Evolutionary conservation across 2,888 invertebrate species (phyloP).

Genomic region (Phytoseiulus persimilis): DNA sequence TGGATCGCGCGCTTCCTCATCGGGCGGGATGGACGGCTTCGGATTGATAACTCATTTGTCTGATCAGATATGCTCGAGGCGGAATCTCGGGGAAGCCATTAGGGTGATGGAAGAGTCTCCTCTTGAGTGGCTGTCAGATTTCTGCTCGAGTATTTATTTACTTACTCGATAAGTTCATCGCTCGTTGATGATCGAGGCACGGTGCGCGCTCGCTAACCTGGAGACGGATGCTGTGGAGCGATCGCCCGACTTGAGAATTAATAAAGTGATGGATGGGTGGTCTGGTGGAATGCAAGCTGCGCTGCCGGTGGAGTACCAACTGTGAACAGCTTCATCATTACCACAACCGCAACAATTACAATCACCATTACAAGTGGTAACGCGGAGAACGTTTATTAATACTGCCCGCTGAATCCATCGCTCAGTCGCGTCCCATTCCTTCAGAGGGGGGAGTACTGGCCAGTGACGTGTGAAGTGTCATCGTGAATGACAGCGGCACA

Average conservation of each 20-base stretch:
- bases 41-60: not conserved
- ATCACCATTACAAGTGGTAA: not conserved
- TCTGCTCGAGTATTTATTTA: not conserved
- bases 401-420: not conserved
- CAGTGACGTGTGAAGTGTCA: conserved; percentile 5
- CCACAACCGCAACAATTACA: not conserved
- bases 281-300: not conserved
- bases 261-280: not conserved
- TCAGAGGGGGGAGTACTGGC: not conserved
- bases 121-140: too few relatives aligned
- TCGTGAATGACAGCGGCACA: not conserved
- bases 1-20: not conserved
- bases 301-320: not conserved
- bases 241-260: not conserved
- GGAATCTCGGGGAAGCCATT: too few relatives aligned
- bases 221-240: not conserved
- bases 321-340: not conserved
- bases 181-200: not conserved
- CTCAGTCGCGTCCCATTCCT: not conserved
- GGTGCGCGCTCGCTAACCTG: not conserved
- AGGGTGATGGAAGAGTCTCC: too few relatives aligned
- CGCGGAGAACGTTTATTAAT: not conserved
- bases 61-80: not conserved
- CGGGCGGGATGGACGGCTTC: not conserved
- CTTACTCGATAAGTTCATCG: not conserved